Conservation (phyloP, 2,113 vertebrate species). For the Brachyhypopomus occidentalis region DNA sequence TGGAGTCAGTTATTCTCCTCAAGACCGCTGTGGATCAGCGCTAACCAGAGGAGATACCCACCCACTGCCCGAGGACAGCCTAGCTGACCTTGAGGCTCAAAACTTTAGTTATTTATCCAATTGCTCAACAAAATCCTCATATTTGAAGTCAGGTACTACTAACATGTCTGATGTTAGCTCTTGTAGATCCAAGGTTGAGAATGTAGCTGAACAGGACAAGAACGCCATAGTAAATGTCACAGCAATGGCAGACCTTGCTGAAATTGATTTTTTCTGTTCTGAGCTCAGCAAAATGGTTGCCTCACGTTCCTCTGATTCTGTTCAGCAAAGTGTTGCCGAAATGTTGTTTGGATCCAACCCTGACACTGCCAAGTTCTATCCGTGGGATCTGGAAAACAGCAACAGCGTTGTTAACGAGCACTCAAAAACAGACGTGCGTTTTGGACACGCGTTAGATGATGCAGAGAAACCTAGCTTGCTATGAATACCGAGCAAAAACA, state of each 20-base stretch:
- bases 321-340: constrained; percentile 55
- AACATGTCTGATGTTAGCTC: constrained; percentile 2
- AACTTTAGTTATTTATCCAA: constrained; percentile 17
- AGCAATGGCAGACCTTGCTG: constrained; percentile 38
- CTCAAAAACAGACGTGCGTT: constrained; percentile 18
- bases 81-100: background rate
- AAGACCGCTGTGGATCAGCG: constrained; percentile 29
- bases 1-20: constrained; percentile 40
- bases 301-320: constrained; percentile 50
- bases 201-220: background rate
- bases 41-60: constrained; percentile 9
- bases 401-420: constrained; percentile 35
- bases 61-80: background rate
- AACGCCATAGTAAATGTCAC: constrained; percentile 18
- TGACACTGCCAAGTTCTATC: constrained; percentile 53
- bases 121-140: constrained; percentile 24
- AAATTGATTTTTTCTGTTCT: constrained; percentile 54
- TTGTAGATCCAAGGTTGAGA: constrained; percentile 10
- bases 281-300: constrained; percentile 58
- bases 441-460: background rate
- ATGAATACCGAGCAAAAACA: constrained; percentile 4
- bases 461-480: constrained; percentile 24
- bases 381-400: constrained; percentile 56
- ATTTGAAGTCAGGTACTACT: constrained; percentile 39
- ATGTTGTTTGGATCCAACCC: constrained; percentile 56